phyloP scores from a whole-genome alignment of 2,797 vertebrate species.

The Spinibarbus caldwelli region DNA sequence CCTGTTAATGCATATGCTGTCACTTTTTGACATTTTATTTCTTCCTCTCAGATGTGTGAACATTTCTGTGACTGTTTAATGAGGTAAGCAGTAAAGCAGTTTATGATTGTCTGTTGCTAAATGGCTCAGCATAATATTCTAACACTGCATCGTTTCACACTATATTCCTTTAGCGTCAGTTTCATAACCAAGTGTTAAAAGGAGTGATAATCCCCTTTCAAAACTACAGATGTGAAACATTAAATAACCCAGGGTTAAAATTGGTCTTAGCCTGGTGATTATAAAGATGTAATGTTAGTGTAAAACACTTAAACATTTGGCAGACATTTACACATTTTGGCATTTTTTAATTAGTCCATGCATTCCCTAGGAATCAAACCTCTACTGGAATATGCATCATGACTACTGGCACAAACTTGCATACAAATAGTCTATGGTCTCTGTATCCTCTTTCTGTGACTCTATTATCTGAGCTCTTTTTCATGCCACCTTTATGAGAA shows the following conservation, averaged over 20 bases:
- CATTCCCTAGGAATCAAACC: not conserved
- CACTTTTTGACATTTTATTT: not conserved
- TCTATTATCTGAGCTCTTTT: not conserved
- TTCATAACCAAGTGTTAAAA: conserved; percentile 8
- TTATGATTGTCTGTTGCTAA: conserved; percentile 6
- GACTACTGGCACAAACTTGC: not conserved
- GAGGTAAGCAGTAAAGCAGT: not conserved
- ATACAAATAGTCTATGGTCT: not conserved
- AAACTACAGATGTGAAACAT: not conserved
- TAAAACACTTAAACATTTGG: not conserved
- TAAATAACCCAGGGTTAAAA: not conserved
- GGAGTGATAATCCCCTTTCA: not conserved
- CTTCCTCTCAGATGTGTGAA: not conserved
- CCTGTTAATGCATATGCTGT: not conserved
- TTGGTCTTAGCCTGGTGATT: not conserved
- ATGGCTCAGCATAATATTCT: not conserved
- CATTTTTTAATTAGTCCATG: not conserved
- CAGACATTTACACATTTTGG: not conserved
- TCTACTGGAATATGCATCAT: not conserved
- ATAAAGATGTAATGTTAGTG: not conserved
- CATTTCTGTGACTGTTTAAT: not conserved
- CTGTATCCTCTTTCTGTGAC: not conserved
- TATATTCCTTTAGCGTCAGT: not conserved
- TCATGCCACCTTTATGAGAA: not conserved
- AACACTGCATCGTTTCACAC: not conserved